These are phyloP conservation scores for Pogoniulus pusillus DNA, from an alignment of 2,797 vertebrate species.

Conservation along the genomic window DNA sequence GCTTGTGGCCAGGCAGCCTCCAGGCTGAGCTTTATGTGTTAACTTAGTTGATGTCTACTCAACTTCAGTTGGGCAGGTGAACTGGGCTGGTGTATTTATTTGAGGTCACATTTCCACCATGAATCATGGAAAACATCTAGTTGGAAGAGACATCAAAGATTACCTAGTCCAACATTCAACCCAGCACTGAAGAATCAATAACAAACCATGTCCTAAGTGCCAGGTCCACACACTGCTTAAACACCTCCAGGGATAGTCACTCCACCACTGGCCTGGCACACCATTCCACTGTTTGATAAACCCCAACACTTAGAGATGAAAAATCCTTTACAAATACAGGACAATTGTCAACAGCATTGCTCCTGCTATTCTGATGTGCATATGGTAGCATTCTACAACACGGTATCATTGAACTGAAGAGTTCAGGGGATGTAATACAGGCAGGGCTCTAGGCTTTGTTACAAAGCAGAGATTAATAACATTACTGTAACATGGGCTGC, in stretches of 20 bases:
- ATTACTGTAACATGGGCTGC: slow-evolving; percentile 47
- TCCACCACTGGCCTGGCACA: too few species aligned
- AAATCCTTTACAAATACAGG: background rate
- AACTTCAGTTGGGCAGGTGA: background rate
- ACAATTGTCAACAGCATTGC: background rate
- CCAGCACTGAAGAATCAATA: too few species aligned
- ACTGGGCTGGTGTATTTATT: background rate
- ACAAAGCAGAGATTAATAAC: slow-evolving; percentile 45
- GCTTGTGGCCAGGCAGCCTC: background rate
- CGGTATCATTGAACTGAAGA: background rate
- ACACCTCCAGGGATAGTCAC: too few species aligned
- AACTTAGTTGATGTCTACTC: background rate
- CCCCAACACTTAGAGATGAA: background rate
- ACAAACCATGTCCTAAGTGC: too few species aligned
- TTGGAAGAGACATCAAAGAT: too few species aligned
- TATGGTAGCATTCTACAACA: background rate
- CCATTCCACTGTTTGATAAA: background rate
- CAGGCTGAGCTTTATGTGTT: background rate
- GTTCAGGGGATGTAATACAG: slow-evolving; percentile 27
- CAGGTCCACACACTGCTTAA: too few species aligned
- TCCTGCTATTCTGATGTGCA: background rate
- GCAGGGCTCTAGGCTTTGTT: slow-evolving; percentile 25
- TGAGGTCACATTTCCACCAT: background rate
- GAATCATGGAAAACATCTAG: too few species aligned
- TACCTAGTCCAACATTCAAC: too few species aligned